These are phyloP conservation scores for Calliscelio sp. DNA, from an alignment of 2,888 invertebrate genomes.

Conservation along the genomic window DNA sequence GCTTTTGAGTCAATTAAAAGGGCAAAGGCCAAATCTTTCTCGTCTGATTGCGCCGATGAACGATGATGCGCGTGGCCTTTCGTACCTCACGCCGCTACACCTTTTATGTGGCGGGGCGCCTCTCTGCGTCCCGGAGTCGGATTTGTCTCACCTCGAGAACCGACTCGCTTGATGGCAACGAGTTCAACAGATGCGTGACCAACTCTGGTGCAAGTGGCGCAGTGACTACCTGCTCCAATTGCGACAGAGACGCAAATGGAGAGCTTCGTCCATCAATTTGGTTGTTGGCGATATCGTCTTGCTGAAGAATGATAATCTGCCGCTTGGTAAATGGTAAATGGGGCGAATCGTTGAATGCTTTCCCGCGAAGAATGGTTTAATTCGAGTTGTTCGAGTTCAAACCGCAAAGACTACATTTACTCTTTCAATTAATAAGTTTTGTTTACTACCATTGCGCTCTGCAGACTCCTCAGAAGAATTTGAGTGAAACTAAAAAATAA, in stretches of 20 bases:
- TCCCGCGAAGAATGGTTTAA: not conserved
- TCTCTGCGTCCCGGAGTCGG: not conserved
- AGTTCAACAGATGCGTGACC: no score
- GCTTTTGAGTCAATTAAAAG: not conserved
- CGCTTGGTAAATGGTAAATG: conserved; percentile 4
- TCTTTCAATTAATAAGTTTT: not conserved
- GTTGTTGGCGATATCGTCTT: conserved; percentile 16
- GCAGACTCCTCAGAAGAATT: not conserved
- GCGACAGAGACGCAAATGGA: conserved; percentile 16
- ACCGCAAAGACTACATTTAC: not conserved
- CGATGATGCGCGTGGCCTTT: not conserved
- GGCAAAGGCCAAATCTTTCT: no score
- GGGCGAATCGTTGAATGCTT: not conserved
- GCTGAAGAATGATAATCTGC: conserved; percentile 1
- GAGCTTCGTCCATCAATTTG: not conserved
- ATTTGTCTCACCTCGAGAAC: not conserved
- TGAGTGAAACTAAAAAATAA: conserved; percentile 4
- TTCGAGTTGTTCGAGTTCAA: not conserved
- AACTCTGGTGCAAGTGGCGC: not conserved
- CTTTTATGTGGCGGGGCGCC: not conserved
- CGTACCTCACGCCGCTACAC: not conserved
- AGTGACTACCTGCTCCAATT: conserved; percentile 6
- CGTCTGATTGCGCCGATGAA: not conserved
- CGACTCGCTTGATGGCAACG: conserved; percentile 1
- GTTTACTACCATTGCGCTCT: conserved; percentile 26